Percentiles rank a stretch among this genome's conserved stretches.
These are phyloP conservation scores for Amitus sp. DNA, from an alignment of 2,888 invertebrate genomes.

Conservation along the genomic window DNA sequence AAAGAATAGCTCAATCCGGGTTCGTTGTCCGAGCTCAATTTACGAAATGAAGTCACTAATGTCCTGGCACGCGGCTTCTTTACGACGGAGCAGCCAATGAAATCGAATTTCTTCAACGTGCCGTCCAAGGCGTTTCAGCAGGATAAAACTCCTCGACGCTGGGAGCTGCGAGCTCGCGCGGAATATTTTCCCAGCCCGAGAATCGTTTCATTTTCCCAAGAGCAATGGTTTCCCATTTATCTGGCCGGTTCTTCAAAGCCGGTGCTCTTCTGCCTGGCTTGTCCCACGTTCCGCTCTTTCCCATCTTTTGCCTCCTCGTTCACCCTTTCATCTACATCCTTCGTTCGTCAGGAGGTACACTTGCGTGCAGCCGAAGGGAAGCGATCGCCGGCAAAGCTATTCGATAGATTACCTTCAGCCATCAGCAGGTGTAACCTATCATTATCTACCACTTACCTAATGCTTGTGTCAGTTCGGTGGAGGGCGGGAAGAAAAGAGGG, in stretches of 20 bases:
- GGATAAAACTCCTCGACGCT: no score
- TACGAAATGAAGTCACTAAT: constrained; percentile 31
- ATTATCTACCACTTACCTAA: constrained; percentile 66
- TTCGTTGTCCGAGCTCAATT: constrained; percentile 29
- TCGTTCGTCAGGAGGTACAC: constrained; percentile 23
- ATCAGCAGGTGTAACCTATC: constrained; percentile 65
- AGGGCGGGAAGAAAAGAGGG: constrained; percentile 48
- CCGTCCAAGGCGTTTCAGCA: no score
- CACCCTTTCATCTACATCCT: constrained; percentile 38
- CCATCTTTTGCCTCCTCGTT: constrained; percentile 27
- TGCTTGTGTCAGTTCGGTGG: constrained; percentile 58
- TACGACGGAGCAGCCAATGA: no score
- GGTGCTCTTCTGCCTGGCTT: constrained; percentile 23
- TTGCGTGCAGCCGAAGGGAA: constrained; percentile 48
- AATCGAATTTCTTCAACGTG: constrained; percentile 11
- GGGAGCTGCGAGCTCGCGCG: not conserved
- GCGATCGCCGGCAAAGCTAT: constrained; percentile 44
- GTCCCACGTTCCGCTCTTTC: constrained; percentile 1
- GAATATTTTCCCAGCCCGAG: constrained; percentile 12
- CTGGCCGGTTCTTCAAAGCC: constrained; percentile 19
- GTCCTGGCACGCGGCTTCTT: constrained; percentile 20
- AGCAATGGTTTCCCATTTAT: constrained; percentile 1
- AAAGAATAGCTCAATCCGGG: not conserved
- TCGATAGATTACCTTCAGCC: constrained; percentile 58
- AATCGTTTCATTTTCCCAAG: constrained; percentile 15